These are phyloP conservation scores for Chironomus tentans DNA, from an alignment of 2,888 invertebrate species.

Conservation along the genomic window DNA sequence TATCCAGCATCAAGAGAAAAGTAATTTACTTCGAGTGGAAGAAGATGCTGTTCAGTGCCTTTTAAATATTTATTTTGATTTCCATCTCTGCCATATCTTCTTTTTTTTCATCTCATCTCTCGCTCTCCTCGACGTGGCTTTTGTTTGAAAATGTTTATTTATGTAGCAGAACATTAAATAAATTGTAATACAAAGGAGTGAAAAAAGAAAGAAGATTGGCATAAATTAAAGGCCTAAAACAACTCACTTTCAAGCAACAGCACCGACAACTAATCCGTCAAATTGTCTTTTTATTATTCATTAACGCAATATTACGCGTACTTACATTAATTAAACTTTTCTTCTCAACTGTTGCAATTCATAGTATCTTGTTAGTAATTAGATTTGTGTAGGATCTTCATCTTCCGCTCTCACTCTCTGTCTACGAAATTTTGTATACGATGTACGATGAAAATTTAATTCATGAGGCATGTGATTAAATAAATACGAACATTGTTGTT, in stretches of 20 bases:
- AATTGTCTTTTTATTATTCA: background rate
- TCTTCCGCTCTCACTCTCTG: no score
- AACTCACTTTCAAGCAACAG: background rate
- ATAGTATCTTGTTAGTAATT: no score
- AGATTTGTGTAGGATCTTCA: no score
- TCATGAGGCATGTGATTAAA: no score
- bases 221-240: background rate
- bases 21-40: background rate
- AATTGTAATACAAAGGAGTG: background rate
- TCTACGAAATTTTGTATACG: no score
- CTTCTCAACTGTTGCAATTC: no score
- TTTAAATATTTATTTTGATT: slow-evolving; percentile 14
- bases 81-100: background rate
- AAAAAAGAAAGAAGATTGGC: background rate
- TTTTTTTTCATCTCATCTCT: background rate
- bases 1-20: background rate
- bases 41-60: background rate
- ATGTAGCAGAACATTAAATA: slow-evolving; percentile 18
- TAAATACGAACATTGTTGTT: no score
- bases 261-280: background rate
- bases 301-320: background rate
- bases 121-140: background rate
- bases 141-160: background rate
- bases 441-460: no score
- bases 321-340: background rate